Percentiles rank a stretch among this genome's conserved stretches.
These are phyloP conservation scores for Chrysomallon squamiferum DNA, from an alignment of 1,140 invertebrate genomes.

Conservation along the genomic window DNA sequence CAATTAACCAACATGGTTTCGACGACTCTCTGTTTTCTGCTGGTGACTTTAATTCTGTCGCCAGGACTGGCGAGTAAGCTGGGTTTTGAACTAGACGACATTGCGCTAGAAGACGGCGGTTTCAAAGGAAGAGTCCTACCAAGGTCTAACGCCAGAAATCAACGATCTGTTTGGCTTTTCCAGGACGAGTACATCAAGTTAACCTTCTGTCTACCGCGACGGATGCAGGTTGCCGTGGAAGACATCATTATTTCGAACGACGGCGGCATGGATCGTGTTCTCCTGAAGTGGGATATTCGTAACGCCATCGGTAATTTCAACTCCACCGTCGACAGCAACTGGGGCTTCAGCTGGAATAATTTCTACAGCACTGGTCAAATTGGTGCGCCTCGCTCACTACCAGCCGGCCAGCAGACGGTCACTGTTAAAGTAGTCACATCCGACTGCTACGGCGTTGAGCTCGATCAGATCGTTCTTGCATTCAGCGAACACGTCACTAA, in stretches of 20 bases:
- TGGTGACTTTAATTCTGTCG: too few relatives aligned
- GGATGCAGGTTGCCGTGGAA: not conserved
- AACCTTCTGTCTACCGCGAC: not conserved
- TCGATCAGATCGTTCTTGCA: not conserved
- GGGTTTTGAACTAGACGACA: too few relatives aligned
- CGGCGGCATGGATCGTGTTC: constrained; percentile 2
- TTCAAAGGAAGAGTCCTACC: not conserved
- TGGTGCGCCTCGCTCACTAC: not conserved
- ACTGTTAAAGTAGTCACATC: not conserved
- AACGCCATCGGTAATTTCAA: constrained; percentile 3
- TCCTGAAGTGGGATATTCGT: not conserved
- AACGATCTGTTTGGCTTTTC: not conserved
- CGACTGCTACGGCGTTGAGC: constrained; percentile 4
- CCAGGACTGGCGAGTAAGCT: too few relatives aligned
- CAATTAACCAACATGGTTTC: too few relatives aligned
- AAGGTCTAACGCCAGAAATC: not conserved
- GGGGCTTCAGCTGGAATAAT: constrained; percentile 3
- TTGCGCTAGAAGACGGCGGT: too few relatives aligned
- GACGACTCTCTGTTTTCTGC: too few relatives aligned
- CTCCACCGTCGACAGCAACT: not conserved
- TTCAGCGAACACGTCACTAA: too few relatives aligned
- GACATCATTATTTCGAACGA: constrained; percentile 3
- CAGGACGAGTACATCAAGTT: not conserved
- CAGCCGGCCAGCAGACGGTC: not conserved
- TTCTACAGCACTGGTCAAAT: not conserved